phyloP scores from a whole-genome alignment of 2,888 invertebrate species.

The Hyposoter dolosus region DNA sequence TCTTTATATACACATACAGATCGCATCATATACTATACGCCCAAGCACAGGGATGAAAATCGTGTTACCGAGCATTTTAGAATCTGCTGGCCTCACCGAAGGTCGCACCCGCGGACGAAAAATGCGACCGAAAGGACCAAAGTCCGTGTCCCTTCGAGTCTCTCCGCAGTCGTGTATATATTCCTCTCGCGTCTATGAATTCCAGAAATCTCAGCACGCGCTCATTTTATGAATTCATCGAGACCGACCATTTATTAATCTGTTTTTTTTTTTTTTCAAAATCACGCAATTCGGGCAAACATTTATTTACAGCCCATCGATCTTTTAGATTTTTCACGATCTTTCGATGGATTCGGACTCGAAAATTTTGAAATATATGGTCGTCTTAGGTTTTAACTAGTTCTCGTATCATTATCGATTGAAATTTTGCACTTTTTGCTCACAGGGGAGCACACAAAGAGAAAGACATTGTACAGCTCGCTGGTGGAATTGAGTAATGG shows the following conservation, averaged over 20 bases:
- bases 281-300: not conserved
- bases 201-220: not conserved
- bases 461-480: too few relatives aligned
- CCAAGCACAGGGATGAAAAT: conserved; percentile 4
- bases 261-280: not conserved
- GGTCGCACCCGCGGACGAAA: conserved; percentile 1
- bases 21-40: not conserved
- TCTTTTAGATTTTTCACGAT: not conserved
- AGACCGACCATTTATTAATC: not conserved
- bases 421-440: not conserved
- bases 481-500: too few relatives aligned
- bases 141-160: not conserved
- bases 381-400: not conserved
- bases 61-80: conserved; percentile 42
- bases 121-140: not conserved
- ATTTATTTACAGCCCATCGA: not conserved
- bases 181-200: not conserved
- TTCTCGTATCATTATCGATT: not conserved
- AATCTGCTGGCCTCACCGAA: conserved; percentile 23
- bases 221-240: not conserved
- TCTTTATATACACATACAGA: not conserved
- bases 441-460: too few relatives aligned
- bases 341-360: not conserved
- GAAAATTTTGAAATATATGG: not conserved
- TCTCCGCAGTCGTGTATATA: not conserved